phyloP scores from a whole-genome alignment of 2,888 invertebrate species.

The Anoplius nigerrimus region DNA sequence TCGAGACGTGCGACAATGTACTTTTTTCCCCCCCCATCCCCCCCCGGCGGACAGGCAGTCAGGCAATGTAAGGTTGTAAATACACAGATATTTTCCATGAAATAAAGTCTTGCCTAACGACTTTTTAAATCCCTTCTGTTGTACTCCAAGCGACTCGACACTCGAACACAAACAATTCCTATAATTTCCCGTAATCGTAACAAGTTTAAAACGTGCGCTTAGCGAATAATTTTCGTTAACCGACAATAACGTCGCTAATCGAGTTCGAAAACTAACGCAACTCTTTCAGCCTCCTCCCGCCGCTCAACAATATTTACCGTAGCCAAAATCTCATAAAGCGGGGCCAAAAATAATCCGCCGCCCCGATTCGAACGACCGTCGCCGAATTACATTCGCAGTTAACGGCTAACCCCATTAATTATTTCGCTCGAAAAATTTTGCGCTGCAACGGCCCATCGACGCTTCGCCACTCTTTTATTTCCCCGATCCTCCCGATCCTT shows the following conservation, averaged over 20 bases:
- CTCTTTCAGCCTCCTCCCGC: no score
- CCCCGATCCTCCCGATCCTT: no score
- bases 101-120: slow-evolving; percentile 61
- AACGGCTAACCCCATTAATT: background rate
- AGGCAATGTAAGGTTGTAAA: slow-evolving; percentile 61
- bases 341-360: no score
- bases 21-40: background rate
- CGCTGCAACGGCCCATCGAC: no score
- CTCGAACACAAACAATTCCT: background rate
- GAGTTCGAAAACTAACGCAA: no score
- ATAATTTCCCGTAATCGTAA: background rate
- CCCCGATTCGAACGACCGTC: no score
- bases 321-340: no score
- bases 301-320: no score
- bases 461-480: no score
- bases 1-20: slow-evolving; percentile 8
- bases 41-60: slow-evolving; percentile 37
- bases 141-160: no score
- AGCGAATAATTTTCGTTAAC: background rate
- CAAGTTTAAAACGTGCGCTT: background rate
- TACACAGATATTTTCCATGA: slow-evolving; percentile 73
- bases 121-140: slow-evolving; percentile 52
- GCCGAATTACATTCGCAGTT: background rate
- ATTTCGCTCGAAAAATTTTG: no score
- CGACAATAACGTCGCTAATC: background rate